These are phyloP conservation scores for Emys orbicularis DNA, from an alignment of 2,797 vertebrate species.

Conservation along the genomic window DNA sequence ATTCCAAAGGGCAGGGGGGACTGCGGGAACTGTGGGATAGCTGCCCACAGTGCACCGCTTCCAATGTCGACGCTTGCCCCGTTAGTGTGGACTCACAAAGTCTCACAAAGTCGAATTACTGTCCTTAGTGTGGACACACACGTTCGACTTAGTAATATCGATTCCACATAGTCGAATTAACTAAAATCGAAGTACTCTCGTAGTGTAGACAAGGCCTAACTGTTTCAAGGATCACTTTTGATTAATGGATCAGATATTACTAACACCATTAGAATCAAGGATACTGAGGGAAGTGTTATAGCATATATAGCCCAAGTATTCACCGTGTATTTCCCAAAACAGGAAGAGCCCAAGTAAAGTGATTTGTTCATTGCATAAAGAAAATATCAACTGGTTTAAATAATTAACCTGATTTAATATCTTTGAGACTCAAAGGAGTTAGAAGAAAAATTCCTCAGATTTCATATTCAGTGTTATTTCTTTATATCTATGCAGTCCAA, in stretches of 20 bases:
- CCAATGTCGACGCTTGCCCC: too few species aligned
- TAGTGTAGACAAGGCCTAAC: too few species aligned
- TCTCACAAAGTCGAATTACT: too few species aligned
- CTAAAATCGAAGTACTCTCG: too few species aligned
- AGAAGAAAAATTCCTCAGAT: constrained; percentile 39
- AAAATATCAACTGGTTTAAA: constrained; percentile 64
- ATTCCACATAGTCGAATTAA: too few species aligned
- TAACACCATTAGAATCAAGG: constrained; percentile 69
- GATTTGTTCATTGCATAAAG: constrained; percentile 65
- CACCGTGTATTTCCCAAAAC: constrained; percentile 25
- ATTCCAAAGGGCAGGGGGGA: too few species aligned
- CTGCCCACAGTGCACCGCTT: too few species aligned
- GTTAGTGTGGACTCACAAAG: too few species aligned
- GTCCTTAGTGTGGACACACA: too few species aligned
- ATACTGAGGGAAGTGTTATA: constrained; percentile 57
- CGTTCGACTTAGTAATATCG: too few species aligned
- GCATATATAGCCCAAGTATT: constrained; percentile 59
- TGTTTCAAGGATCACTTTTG: constrained; percentile 71
- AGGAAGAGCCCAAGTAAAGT: constrained; percentile 61
- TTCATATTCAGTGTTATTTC: constrained; percentile 53
- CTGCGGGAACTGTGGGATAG: too few species aligned
- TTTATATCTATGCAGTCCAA: not conserved
- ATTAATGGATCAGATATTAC: constrained; percentile 70
- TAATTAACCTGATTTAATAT: constrained; percentile 65
- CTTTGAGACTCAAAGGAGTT: constrained; percentile 55